Conservation (phyloP, 1,140 invertebrate species). For the Heliconius nattereri region DNA sequence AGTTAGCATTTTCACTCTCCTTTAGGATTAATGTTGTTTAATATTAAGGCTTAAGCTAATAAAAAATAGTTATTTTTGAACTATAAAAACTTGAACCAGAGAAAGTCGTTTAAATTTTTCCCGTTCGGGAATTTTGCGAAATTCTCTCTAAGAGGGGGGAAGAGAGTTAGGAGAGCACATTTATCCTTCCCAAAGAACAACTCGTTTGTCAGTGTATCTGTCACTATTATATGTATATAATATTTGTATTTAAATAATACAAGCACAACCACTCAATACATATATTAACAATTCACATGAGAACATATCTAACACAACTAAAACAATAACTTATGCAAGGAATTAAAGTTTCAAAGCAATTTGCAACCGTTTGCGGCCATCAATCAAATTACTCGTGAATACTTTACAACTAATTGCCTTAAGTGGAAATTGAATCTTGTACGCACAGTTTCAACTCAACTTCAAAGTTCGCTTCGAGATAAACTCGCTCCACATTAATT, state of each 20-base stretch:
- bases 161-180: no score
- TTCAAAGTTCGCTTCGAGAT: constrained; percentile 38
- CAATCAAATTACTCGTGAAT: constrained; percentile 50
- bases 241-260: no score
- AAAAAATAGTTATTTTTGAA: no score
- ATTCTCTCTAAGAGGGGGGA: no score
- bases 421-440: constrained; percentile 37
- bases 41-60: not conserved
- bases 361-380: constrained; percentile 38
- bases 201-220: no score
- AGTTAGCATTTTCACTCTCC: constrained; percentile 24
- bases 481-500: constrained; percentile 42
- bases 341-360: constrained; percentile 25
- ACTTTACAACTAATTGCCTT: constrained; percentile 51
- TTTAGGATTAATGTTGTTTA: not conserved
- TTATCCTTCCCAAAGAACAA: no score
- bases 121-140: no score
- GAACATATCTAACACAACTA: constrained; percentile 23
- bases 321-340: constrained; percentile 29
- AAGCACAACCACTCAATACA: no score
- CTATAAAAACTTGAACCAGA: no score
- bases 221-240: no score
- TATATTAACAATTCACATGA: not conserved
- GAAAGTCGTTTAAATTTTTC: no score
- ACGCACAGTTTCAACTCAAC: constrained; percentile 24